Conservation (phyloP, 1,140 invertebrate genomes). For the Homalodisca vitripennis region DNA sequence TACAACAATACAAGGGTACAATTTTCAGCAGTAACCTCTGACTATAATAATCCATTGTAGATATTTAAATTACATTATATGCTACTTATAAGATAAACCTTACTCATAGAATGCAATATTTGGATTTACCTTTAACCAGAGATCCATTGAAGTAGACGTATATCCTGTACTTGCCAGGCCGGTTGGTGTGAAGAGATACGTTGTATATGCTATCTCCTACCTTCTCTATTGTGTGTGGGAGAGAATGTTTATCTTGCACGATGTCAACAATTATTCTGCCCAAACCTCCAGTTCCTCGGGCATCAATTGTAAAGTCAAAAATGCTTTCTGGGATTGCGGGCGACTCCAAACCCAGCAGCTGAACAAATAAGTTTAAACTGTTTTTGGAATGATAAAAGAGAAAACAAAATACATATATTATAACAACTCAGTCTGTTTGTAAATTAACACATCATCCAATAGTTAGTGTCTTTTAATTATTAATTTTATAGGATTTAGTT, state of each 20-base stretch:
- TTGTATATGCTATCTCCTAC: constrained; percentile 79
- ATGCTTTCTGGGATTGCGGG: constrained; percentile 58
- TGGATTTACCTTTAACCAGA: constrained; percentile 84
- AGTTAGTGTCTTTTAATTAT: too few species aligned
- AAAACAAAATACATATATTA: too few species aligned
- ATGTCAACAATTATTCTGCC: constrained; percentile 89
- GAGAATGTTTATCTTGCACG: constrained; percentile 76
- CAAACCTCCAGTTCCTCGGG: constrained; percentile 78
- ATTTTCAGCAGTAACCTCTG: too few species aligned
- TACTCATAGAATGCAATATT: not conserved
- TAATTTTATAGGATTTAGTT: too few species aligned
- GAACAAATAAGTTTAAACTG: too few species aligned
- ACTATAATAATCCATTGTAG: too few species aligned
- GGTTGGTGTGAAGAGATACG: constrained; percentile 85
- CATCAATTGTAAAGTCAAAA: constrained; percentile 82
- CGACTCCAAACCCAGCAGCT: constrained; percentile 64
- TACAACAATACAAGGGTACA: too few species aligned
- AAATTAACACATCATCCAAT: too few species aligned
- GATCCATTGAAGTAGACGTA: constrained; percentile 95
- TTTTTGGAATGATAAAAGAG: too few species aligned
- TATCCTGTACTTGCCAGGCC: constrained; percentile 88
- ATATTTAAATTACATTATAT: too few species aligned
- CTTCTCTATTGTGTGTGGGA: constrained; percentile 82
- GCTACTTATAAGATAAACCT: too few species aligned
- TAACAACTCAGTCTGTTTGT: too few species aligned